Conservation (phyloP, 2,113 vertebrate species). For the Lepisosteus osseus region DNA sequence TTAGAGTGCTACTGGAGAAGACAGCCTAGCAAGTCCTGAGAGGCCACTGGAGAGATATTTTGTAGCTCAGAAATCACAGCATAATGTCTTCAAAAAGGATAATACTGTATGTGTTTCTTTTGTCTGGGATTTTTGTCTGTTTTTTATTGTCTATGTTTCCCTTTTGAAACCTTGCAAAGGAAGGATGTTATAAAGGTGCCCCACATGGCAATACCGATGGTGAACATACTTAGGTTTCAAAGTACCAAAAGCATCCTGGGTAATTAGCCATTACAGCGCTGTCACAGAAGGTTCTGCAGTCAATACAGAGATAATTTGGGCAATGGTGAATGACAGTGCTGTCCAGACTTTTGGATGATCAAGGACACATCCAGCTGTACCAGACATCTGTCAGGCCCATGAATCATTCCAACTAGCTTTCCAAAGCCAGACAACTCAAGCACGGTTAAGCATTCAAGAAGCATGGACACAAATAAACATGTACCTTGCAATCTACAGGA, state of each 20-base stretch:
- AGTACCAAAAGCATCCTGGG: slow-evolving; percentile 97
- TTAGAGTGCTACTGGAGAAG: slow-evolving; percentile 36
- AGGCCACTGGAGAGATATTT: slow-evolving; percentile 42
- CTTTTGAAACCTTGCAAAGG: slow-evolving; percentile 58
- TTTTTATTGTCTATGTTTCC: slow-evolving; percentile 40
- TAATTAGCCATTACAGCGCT: slow-evolving; percentile 99
- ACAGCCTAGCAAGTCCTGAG: slow-evolving; percentile 36
- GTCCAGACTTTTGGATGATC: slow-evolving; percentile 99
- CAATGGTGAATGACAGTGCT: slow-evolving; percentile 99
- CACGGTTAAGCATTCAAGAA: slow-evolving; percentile 83
- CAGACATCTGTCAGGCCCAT: slow-evolving; percentile 99
- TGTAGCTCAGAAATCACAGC: slow-evolving; percentile 42
- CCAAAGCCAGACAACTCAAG: slow-evolving; percentile 79
- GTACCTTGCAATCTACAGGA: slow-evolving; percentile 59
- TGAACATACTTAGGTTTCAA: slow-evolving; percentile 75
- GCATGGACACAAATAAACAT: slow-evolving; percentile 72
- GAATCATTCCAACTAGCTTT: slow-evolving; percentile 95
- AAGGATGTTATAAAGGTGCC: slow-evolving; percentile 31
- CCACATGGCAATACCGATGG: slow-evolving; percentile 37
- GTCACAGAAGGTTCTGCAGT: slow-evolving; percentile 98
- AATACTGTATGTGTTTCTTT: slow-evolving; percentile 32
- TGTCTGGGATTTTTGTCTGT: slow-evolving; percentile 31
- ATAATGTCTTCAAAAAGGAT: slow-evolving; percentile 39
- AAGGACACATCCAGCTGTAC: slow-evolving; percentile 99
- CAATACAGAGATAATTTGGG: slow-evolving; percentile 99